phyloP scores from a whole-genome alignment of 2,797 vertebrate genomes.

The Paratrypauchen microcephalus region DNA sequence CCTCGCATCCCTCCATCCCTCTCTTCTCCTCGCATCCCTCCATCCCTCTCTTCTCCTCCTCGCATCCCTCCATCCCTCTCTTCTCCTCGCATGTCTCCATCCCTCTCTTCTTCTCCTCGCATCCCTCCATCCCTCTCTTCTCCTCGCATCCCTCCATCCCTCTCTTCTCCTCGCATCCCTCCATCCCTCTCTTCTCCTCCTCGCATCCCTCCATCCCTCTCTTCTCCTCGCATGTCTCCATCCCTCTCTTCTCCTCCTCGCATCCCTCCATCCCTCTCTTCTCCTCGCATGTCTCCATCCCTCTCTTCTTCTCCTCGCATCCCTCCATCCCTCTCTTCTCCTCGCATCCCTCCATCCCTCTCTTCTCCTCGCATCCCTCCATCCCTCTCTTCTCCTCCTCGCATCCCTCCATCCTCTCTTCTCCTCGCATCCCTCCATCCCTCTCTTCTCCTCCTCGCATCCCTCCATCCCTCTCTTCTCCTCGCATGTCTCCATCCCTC shows the following conservation, averaged over 20 bases:
- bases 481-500: too few species aligned
- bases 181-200: neutral
- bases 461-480: neutral
- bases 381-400: neutral
- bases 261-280: neutral
- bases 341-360: neutral
- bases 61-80: neutral
- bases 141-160: too few species aligned
- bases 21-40: too few species aligned
- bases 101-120: too few species aligned
- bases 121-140: neutral
- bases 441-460: neutral
- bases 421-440: neutral
- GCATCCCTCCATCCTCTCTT: too few species aligned
- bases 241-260: neutral
- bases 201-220: neutral
- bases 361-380: neutral
- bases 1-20: neutral
- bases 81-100: too few species aligned
- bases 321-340: neutral
- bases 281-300: too few species aligned
- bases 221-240: too few species aligned
- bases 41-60: neutral
- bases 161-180: too few species aligned
- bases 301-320: neutral